A percentile compares a stretch with the other conserved stretches of the same genome.
phyloP scores from a whole-genome alignment of 2,888 invertebrate species.

The Dorcus hopei region DNA sequence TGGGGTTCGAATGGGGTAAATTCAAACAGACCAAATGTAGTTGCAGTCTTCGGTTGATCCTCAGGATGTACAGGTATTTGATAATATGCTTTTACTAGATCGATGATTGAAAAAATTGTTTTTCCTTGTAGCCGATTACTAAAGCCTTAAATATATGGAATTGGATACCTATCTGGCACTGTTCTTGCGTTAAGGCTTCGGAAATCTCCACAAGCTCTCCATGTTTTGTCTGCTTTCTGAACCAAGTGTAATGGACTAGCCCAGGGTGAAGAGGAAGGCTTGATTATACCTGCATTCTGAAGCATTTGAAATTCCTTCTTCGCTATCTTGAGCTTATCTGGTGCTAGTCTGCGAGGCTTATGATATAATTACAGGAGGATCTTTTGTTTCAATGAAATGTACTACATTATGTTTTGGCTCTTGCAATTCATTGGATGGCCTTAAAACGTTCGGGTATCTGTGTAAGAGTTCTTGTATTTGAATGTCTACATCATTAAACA shows the following conservation, averaged over 20 bases:
- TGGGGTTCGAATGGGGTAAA: constrained; percentile 40
- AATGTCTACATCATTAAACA: no score
- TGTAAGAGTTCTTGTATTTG: no score
- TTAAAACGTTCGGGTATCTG: not conserved
- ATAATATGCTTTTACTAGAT: constrained; percentile 40
- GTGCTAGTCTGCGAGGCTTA: constrained; percentile 1
- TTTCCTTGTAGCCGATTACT: constrained; percentile 30
- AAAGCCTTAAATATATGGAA: constrained; percentile 40
- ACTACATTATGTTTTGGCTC: constrained; percentile 2
- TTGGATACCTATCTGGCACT: constrained; percentile 44
- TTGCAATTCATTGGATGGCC: not conserved
- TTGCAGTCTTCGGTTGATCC: constrained; percentile 34
- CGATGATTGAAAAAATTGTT: constrained; percentile 34
- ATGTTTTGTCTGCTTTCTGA: no score
- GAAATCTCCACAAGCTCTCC: no score
- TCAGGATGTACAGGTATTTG: constrained; percentile 35
- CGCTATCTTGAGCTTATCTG: not conserved
- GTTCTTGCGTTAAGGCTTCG: no score
- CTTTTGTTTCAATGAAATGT: constrained; percentile 4
- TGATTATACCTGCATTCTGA: no score
- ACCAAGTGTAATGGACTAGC: no score
- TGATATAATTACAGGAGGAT: constrained; percentile 1
- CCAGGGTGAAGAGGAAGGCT: no score
- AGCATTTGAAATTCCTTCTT: no score
- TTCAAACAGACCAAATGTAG: constrained; percentile 30